These are phyloP conservation scores for Danio jaintianensis DNA, from an alignment of 2,797 vertebrate species.

Conservation along the genomic window DNA sequence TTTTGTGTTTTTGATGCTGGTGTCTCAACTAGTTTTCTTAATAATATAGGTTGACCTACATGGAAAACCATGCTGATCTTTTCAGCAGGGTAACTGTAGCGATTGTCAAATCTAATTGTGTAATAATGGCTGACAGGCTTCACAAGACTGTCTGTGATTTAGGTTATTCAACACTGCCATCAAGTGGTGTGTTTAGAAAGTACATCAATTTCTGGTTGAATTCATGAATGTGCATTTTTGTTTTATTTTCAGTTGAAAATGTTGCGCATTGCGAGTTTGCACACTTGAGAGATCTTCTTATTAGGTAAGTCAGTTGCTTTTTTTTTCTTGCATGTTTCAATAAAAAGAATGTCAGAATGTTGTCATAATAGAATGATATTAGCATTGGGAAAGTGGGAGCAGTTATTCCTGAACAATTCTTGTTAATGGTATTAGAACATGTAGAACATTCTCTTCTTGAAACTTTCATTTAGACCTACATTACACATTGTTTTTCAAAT, in stretches of 20 bases:
- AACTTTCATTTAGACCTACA: neutral
- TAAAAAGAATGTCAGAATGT: neutral
- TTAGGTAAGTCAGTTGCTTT: conserved; percentile 86
- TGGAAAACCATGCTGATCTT: conserved; percentile 2
- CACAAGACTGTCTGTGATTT: neutral
- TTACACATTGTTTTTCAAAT: neutral
- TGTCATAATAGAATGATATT: neutral
- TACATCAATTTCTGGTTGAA: neutral
- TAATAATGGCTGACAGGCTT: neutral
- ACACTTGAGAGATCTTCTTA: conserved; percentile 91
- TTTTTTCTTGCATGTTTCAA: neutral
- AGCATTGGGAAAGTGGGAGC: neutral
- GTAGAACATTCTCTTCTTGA: neutral
- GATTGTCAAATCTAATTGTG: conserved; percentile 3
- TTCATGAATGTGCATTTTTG: conserved; percentile 13
- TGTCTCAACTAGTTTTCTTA: neutral
- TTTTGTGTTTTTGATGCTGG: neutral
- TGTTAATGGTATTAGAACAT: neutral
- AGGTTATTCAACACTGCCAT: conserved; percentile 56
- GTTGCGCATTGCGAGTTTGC: conserved; percentile 92
- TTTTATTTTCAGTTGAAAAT: conserved; percentile 90
- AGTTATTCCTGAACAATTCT: neutral
- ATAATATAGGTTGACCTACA: neutral
- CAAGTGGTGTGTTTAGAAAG: conserved; percentile 51
- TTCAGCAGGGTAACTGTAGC: conserved; percentile 5